Base-by-base conservation (phyloP, 2,888 invertebrate genomes). In the Ophraella communa region DNA sequence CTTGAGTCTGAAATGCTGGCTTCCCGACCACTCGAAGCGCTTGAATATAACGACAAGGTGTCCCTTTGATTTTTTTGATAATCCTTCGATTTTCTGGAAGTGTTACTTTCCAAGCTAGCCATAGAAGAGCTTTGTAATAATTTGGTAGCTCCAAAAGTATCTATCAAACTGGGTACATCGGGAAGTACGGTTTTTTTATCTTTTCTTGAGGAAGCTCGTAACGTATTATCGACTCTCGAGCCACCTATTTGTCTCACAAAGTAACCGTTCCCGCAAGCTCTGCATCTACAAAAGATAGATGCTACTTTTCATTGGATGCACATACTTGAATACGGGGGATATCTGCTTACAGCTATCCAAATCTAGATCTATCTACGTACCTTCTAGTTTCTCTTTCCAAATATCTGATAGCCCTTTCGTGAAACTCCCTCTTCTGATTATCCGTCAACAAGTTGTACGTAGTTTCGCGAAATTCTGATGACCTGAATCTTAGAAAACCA, bases 401-500 rank as follows among this genome's bases (percentile, higher is more conserved):
- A 73, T 85, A 89, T 58, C 85, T 79, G 21, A 88, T 78, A 0
- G 88, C 87, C 62, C 85, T 84, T 0, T 82, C 82, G 71, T 89
- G 89, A 77, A 88, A 85, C 65, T 87, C 87, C 44, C 85, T 84
- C 77, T 88, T 88, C 72, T 89, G 89, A 67, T 81, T 84, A 66
- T 88, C 88, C 0, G 89, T 88, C 42, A 89, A 77, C 51, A 89
- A 78, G 64, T 87, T 86, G 71, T 89, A 89, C 3, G 87, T 87
- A 0, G 86, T 87, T 17, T 86, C 85, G 21, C 86, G 83, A 74
- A 89, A 88, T 61, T 85, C 76, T 0, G 84, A 77, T 66, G 86
- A 84, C 47, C 84, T 83, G 72, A 89, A 89, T 56, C 86, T 84
- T 80, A 89, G 84, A 71, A 86, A 85, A 2, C 87, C 87, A 69